Conservation (phyloP, 1,140 invertebrate species). For the Venturia canescens region DNA sequence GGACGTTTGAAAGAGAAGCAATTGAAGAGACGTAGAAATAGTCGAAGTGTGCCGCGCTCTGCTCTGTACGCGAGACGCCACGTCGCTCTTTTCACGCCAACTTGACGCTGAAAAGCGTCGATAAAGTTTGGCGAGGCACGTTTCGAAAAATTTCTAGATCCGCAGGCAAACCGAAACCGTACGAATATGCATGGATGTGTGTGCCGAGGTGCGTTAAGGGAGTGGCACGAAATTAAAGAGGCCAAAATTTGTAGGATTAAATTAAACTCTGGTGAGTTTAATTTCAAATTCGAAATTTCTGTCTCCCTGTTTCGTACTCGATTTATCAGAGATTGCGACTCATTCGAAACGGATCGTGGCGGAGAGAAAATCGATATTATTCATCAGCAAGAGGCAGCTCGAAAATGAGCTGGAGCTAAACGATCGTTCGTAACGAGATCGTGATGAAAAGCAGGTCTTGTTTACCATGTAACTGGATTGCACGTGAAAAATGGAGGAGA, state of each 20-base stretch:
- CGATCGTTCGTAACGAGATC: background rate
- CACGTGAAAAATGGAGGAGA: background rate
- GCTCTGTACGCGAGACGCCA: background rate
- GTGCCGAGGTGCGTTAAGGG: no score
- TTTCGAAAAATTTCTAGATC: slow-evolving; percentile 57
- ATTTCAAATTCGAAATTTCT: no score
- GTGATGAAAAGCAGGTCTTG: slow-evolving; percentile 7
- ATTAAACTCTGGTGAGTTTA: no score
- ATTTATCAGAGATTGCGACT: no score
- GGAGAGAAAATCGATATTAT: background rate
- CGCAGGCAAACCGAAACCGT: background rate
- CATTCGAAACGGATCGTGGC: no score
- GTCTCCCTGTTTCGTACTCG: no score
- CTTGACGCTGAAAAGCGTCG: slow-evolving; percentile 55
- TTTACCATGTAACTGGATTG: slow-evolving; percentile 25
- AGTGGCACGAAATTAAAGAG: no score
- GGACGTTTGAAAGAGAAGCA: background rate
- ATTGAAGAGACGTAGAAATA: slow-evolving; percentile 52
- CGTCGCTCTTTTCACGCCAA: slow-evolving; percentile 56
- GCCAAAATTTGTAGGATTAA: no score
- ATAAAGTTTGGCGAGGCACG: slow-evolving; percentile 60
- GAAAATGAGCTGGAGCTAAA: background rate
- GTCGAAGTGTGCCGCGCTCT: slow-evolving; percentile 55
- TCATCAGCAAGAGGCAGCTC: background rate
- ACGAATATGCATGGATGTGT: no score